A percentile compares a stretch with the other conserved stretches of the same genome.
Evolutionary conservation across 2,113 vertebrate genomes (phyloP).

Genomic region (Oceanites oceanicus): DNA sequence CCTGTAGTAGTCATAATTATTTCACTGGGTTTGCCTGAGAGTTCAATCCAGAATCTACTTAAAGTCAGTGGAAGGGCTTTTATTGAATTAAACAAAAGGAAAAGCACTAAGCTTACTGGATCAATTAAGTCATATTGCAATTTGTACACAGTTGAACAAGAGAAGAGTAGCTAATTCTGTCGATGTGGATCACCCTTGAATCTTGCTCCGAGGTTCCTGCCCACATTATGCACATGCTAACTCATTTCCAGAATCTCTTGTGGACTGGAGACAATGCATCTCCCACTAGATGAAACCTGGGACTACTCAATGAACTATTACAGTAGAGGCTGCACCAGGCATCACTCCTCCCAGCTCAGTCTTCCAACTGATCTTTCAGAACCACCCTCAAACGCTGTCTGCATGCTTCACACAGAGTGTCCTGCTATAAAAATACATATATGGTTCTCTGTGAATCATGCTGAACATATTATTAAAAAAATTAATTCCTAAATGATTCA

Average conservation of each 20-base stretch:
- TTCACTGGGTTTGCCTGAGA: neutral
- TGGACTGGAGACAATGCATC: neutral
- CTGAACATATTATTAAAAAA: neutral
- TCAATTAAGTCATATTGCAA: neutral
- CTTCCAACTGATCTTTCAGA: neutral
- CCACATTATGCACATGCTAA: neutral
- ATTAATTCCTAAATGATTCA: neutral
- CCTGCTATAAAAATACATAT: neutral
- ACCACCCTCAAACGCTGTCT: neutral
- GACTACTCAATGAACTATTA: neutral
- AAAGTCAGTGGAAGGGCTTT: conserved; percentile 5
- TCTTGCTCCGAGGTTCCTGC: neutral
- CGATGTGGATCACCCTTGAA: neutral
- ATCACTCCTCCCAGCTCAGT: neutral
- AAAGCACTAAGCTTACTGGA: neutral
- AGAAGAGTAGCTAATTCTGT: neutral
- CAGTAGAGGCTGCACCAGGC: neutral
- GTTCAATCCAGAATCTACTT: neutral
- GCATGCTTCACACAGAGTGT: neutral
- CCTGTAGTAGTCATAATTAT: neutral
- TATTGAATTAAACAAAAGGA: neutral
- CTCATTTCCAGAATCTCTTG: neutral
- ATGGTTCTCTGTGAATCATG: neutral
- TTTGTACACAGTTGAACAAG: neutral
- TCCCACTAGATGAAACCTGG: neutral